Evolutionary conservation across 1,140 invertebrate species (phyloP), one percentile per base, ranked within the genome.

Genomic region (Pseudomyrmex flavicornis): DNA sequence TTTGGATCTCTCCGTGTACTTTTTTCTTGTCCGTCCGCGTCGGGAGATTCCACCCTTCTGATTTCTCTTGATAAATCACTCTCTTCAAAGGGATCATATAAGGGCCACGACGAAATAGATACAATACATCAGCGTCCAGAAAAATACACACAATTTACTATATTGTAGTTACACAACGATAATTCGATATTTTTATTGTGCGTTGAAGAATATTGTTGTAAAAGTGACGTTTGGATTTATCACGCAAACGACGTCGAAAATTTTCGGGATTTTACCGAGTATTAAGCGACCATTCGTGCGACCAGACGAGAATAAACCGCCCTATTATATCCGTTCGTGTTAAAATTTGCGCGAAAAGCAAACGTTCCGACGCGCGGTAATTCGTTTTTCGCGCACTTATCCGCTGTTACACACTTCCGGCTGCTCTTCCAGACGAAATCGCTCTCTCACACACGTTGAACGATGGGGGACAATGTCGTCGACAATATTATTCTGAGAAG

Each of bases 51-150:
- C 44, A n/a, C 56, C 50, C 68, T 61, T 44, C 35, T 61, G 15
- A 20, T 44, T 61, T 48, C 20, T 35, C 68, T 3, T 9, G 44
- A 74, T 74, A 74, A 74, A 74, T 74, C 68, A 70, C 22, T 44
- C 44, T 74, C 15, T 10, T 62, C 17, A 62, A 61, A 52, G 15
- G 46, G 20, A 74, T 59, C 2, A 12, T 22, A 54, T 15, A n/a
- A n/a, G n/a, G 20, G 15, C 35, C 13, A 15, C 68, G 13, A 70
- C 68, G 50, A 70, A 70, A 70, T 70, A 54, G 22, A 35, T 54
- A 69, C 20, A 22, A 54, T 15, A 22, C 20, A 8, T 70, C 20
- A 74, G 7, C 5, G 15, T 58, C 9, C 50, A 17, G n/a, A 74
- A 4, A 13, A 48, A 17, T 48, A 2, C 1, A 7, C 2, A 20